Base-by-base conservation (phyloP, 2,888 invertebrate genomes). In the Tenthredo livida region DNA sequence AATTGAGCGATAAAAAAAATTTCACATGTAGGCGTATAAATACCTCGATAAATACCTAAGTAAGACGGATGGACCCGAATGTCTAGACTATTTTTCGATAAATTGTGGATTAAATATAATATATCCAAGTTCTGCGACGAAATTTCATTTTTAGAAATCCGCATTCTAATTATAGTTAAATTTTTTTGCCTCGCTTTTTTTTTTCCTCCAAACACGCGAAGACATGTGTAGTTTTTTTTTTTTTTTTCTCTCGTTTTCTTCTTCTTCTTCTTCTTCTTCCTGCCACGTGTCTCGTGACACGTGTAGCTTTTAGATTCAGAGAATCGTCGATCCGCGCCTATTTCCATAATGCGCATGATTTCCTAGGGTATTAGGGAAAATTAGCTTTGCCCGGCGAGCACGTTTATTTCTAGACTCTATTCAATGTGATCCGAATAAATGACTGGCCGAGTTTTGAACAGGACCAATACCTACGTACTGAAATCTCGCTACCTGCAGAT, bases 231-330 rank as follows among this genome's bases (percentile, higher is more conserved):
- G 15, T 4, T 47, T 12, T 47, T 47, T 47, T 10, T 43, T 43
- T 10, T 43, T 43, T 43, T 43, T 10, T 43, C 12, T 3, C 29
- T 29, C 2, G 29, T 43, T 43, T 10, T 21, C 9, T n/a, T 58
- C 21, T 6, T 21, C 3, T 61, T 61, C 33, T 12, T 61, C 0
- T 12, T 61, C 37, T 37, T 37, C 7, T 25, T 58, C n/a, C 21
- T n/a, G 61, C 61, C 61, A 61, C 61, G 61, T 61, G 61, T 61
- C 61, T 67, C 33, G 33, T 6, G 17, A 67, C 29, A 67, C 67
- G 33, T 67, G 67, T 67, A 47, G 67, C 10, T 17, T 67, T 33
- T 67, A 67, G 67, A 67, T 67, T 67, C 33, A 67, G 29, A 67
- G 17, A 67, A 67, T 4, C 12, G 33, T 67, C 29, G 15, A 33